Evolutionary conservation across 2,113 vertebrate species (phyloP), one percentile per base, ranked within the genome.

Genomic region (Hemicordylus capensis): DNA sequence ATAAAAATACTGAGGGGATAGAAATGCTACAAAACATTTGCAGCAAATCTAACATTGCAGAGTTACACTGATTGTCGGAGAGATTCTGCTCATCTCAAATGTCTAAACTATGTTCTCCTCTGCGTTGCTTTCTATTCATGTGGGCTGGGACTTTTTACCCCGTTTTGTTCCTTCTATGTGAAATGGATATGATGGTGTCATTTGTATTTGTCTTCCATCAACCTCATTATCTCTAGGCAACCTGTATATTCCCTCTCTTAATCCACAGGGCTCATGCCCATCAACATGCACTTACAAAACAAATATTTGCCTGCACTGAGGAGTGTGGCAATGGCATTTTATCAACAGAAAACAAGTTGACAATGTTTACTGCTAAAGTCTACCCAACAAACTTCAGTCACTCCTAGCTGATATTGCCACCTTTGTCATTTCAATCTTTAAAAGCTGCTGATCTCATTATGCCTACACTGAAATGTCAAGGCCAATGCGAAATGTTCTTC

Each of bases 21-120:
- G 70, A 92, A 91, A 84, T 74, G 70, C 44, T 12, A 80, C 3
- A 81, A 42, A 12, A 48, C 31, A 70, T 59, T 90, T 92, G 37
- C 66, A 22, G n/a, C 51, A 93, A 90, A 87, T 0, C 0, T 64
- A 74, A 86, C 89, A 61, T 66, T 37, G 44, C 83, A 8, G 26
- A 39, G 26, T 44, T 76, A 74, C 24, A 63, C 66, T 88, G 80
- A 87, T 83, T 88, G 15, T 46, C 44, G 6, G 0, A 2, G 78
- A 76, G 2, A 59, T 90, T 87, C 37, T 63, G 76, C 42, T 51
- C 15, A 77, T 31, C 31, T 72, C 67, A 86, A 83, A 67, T 75
- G 34, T 1, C 42, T 20, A 73, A 77, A 46, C 4, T 39, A 20
- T 72, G 6, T 67, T 14, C 19, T 84, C 81, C 84, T 14, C 37